Percentiles rank a stretch among this genome's conserved stretches.
Conservation (phyloP, 1,140 invertebrate genomes). For the Plectrocnemia conspersa region DNA sequence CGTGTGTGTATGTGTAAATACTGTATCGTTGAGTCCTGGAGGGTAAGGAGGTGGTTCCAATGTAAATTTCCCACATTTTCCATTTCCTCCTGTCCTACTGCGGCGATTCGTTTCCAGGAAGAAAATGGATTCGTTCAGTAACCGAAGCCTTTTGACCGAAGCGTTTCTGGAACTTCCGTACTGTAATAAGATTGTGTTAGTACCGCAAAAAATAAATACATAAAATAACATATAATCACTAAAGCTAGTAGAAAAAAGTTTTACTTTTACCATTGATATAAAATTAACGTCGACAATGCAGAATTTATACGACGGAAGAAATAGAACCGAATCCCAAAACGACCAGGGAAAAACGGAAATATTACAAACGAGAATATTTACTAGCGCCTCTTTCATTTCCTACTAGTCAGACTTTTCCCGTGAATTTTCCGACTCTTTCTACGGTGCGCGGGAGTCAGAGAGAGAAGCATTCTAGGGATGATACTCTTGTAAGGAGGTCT, state of each 20-base stretch:
- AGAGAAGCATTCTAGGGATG: conserved; percentile 9
- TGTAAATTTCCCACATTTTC: conserved; percentile 32
- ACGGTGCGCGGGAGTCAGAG: background rate
- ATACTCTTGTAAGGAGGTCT: conserved; percentile 31
- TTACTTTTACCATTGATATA: background rate
- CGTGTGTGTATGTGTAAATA: no score
- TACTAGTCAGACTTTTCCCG: conserved; percentile 1
- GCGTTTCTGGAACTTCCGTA: background rate
- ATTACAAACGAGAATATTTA: conserved; percentile 25
- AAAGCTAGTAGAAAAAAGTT: no score
- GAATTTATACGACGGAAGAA: background rate
- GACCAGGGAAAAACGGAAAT: conserved; percentile 7
- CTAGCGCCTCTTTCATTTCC: conserved; percentile 18
- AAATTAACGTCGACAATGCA: background rate
- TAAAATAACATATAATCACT: no score
- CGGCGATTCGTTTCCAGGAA: conserved; percentile 28
- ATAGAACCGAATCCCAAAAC: conserved; percentile 3
- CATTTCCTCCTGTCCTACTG: conserved; percentile 29
- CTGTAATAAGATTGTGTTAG: no score
- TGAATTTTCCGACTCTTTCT: conserved; percentile 3
- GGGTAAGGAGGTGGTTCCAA: conserved; percentile 1
- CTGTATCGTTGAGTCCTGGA: background rate
- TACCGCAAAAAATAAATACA: no score
- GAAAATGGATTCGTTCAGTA: conserved; percentile 28
- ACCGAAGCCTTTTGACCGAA: conserved; percentile 21